Evolutionary conservation across 2,888 invertebrate genomes (phyloP), one percentile per base, ranked within the genome.

Genomic region (Asteroscopus sphinx): DNA sequence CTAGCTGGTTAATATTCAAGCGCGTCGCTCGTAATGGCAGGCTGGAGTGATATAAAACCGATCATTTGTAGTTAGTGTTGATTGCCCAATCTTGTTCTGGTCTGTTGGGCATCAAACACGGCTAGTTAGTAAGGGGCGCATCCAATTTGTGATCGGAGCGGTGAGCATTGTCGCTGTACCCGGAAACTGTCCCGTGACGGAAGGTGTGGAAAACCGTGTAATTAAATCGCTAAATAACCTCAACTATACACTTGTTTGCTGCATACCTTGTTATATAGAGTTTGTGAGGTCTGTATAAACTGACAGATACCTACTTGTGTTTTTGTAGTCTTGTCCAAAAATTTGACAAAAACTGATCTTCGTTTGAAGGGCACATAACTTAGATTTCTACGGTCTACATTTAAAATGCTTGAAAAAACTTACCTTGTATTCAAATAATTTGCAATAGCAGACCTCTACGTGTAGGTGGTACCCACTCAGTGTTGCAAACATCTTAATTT

Each of bases 161-260:
- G 60, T 70, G 76, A 78, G 73, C 76, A 81, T 80, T 82, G 81
- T 83, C 67, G 73, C 67, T 60, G 41, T 54, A 61, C 64, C 87
- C 87, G 89, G 89, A 86, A 86, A 82, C 81, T 72, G 78, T 76
- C 80, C 83, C 81, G 82, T 83, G 82, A 80, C 87, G 83, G 81
- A 86, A 84, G 81, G 83, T 81, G 79, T 82, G 85, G 82, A 86
- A 81, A 85, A 76, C 82, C 86, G 81, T 90, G 83, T 91, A 92
- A 92, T 92, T 87, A 85, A 82, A 79, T 79, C 80, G 79, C 81
- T 85, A 85, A 85, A 81, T 81, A 82, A 79, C 75, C 68, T 67
- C 76, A 75, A 83, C 73, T 79, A 74, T 72, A 78, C 80, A 81
- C 76, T 77, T 67, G 58, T 53, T 77, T 64, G 61, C 59, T 53